Base-by-base conservation (phyloP, 2,113 vertebrate genomes). In the Cynocephalus volans region DNA sequence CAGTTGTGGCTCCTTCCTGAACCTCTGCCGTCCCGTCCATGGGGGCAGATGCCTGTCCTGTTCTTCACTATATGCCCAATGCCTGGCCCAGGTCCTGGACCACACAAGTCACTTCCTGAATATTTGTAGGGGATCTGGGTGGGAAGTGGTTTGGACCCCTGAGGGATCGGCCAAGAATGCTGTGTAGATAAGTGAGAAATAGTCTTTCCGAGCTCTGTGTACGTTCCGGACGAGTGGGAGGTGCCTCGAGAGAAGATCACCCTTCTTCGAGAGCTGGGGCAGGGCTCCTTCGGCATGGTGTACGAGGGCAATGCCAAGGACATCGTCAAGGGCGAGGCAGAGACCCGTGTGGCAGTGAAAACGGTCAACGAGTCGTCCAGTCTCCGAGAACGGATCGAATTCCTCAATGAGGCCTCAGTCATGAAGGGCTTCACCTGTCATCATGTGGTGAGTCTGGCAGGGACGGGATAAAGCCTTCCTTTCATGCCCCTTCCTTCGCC, bases 341-440 rank as follows among this genome's bases (percentile, higher is more conserved):
- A 99, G 90, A 99, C 99, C 0, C 99, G 98, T 0, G 99, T 99
- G 8, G 99, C 99, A 0, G 99, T 99, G 93, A 99, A 99, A 98
- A 99, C 99, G 0, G 99, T 99, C 45, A 99, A 99, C 3, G 99
- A 99, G 75, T 99, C 99, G 0, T 99, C 99, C 96, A 99, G 99
- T 94, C 99, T 99, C 88, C 99, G 99, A 0, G 99, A 99, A 98
- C 99, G 99, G 90, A 99, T 99, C 0, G 99, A 99, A 98, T 99
- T 99, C 98, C 98, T 99, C 75, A 99, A 99, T 0, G 99, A 99
- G 95, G 99, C 99, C 15, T 99, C 99, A 0, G 99, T 99, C 95
- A 99, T 99, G 99, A 99, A 99, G 97, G 99, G 99, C 0, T 99
- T 99, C 98, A 99, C 98, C 98, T 99, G 99, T 98, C 99, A 99